A percentile compares a stretch with the other conserved stretches of the same genome.
Conservation (phyloP, 2,888 invertebrate species). For the Polyploca ridens region DNA sequence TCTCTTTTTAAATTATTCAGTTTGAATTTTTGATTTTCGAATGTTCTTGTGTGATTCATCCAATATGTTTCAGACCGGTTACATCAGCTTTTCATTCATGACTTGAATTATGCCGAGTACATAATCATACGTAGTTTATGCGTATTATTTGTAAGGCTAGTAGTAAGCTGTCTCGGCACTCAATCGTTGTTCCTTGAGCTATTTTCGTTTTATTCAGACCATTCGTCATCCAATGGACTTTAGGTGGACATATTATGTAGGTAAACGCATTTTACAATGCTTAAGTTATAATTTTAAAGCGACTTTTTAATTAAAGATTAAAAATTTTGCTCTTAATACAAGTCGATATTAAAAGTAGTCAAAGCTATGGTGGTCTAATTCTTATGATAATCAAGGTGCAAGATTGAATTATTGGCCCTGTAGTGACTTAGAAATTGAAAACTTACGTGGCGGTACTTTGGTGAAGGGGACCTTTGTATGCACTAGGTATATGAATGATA, state of each 20-base stretch:
- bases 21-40: not conserved
- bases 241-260: not conserved
- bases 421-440: too few relatives aligned
- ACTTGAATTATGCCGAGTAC: not conserved
- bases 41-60: not conserved
- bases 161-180: not conserved
- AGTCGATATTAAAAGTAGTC: too few relatives aligned
- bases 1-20: not conserved
- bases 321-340: too few relatives aligned
- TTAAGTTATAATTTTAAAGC: too few relatives aligned
- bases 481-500: not conserved
- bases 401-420: too few relatives aligned
- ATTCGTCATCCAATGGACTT: not conserved
- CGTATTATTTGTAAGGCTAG: not conserved
- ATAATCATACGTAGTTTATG: not conserved
- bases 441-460: too few relatives aligned
- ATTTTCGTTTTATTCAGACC: not conserved
- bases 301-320: too few relatives aligned
- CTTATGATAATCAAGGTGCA: too few relatives aligned
- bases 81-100: constrained; percentile 19
- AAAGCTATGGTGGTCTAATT: too few relatives aligned
- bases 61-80: not conserved
- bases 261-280: not conserved
- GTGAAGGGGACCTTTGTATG: too few relatives aligned
- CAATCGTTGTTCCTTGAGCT: constrained; percentile 1